Evolutionary conservation across 2,797 vertebrate genomes (phyloP).

Genomic region (Macropodus opercularis): DNA sequence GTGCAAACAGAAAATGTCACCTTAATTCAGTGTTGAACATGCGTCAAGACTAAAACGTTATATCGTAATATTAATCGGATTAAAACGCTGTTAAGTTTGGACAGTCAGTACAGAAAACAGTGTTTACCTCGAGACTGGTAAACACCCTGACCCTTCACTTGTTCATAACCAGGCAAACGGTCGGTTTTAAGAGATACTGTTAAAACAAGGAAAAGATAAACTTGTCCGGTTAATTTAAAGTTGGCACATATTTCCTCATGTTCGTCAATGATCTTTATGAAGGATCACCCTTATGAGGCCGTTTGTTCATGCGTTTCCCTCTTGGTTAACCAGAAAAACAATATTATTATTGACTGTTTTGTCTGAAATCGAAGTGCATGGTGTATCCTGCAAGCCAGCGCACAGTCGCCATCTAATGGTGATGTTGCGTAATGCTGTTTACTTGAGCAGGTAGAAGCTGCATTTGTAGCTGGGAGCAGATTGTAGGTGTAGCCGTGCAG

Average conservation of each 20-base stretch:
- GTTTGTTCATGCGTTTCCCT: slow-evolving; percentile 60
- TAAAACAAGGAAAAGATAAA: slow-evolving; percentile 86
- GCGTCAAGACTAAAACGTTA: slow-evolving; percentile 81
- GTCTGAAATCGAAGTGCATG: slow-evolving; percentile 81
- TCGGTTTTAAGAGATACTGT: slow-evolving; percentile 78
- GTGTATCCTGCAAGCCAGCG: slow-evolving; percentile 69
- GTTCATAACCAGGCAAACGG: slow-evolving; percentile 55
- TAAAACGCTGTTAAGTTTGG: slow-evolving; percentile 69
- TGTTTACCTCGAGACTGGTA: slow-evolving; percentile 36
- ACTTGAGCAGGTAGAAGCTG: slow-evolving; percentile 68
- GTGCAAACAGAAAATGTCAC: slow-evolving; percentile 40
- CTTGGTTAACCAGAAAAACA: slow-evolving; percentile 68
- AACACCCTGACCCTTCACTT: slow-evolving; percentile 28
- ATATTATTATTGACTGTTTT: slow-evolving; percentile 82
- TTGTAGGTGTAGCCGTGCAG: not conserved
- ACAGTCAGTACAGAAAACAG: slow-evolving; percentile 60
- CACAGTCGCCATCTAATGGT: slow-evolving; percentile 77
- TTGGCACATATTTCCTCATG: slow-evolving; percentile 61
- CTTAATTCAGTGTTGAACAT: slow-evolving; percentile 75
- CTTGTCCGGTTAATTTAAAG: slow-evolving; percentile 81
- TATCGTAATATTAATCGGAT: slow-evolving; percentile 69
- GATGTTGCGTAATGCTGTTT: slow-evolving; percentile 59
- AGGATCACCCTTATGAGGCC: slow-evolving; percentile 49
- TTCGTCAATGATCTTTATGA: slow-evolving; percentile 53
- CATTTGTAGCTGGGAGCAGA: slow-evolving; percentile 30